A percentile compares a stretch with the other conserved stretches of the same genome.
Evolutionary conservation across 2,113 vertebrate genomes (phyloP).

Genomic region (Nesospiza acunhae): DNA sequence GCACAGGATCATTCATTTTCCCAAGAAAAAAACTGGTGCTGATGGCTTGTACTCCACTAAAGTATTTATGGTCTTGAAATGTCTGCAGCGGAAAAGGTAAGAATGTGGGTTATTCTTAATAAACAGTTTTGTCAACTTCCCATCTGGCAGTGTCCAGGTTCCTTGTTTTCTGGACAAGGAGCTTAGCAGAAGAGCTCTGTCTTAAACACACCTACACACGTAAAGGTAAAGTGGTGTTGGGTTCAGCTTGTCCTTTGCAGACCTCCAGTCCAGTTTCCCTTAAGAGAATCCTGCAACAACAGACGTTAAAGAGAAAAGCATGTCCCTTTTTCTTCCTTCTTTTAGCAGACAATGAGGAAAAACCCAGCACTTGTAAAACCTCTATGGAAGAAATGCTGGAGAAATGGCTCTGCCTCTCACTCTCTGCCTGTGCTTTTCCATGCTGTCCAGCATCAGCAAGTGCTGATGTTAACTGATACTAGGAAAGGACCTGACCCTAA

Average conservation of each 20-base stretch:
- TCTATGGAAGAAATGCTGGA: not conserved
- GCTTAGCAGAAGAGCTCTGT: constrained; percentile 27
- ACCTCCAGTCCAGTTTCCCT: not conserved
- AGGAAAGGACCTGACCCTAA: not conserved
- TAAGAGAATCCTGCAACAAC: not conserved
- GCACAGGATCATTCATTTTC: not conserved
- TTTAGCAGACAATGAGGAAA: not conserved
- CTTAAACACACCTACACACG: not conserved
- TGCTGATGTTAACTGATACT: not conserved
- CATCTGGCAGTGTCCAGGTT: not conserved
- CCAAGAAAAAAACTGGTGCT: not conserved
- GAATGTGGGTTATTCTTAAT: not conserved
- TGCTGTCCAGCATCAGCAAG: accelerated
- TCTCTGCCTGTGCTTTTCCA: not conserved
- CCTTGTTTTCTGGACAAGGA: constrained; percentile 41
- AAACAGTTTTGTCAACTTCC: not conserved
- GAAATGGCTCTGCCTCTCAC: not conserved
- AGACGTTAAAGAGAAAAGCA: not conserved
- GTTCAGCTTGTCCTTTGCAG: not conserved
- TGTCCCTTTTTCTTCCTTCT: not conserved
- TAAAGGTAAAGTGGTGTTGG: not conserved
- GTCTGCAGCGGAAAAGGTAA: not conserved
- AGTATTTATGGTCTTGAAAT: not conserved
- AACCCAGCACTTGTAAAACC: not conserved
- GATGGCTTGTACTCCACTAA: not conserved